Evolutionary conservation across 2,888 invertebrate genomes (phyloP).

Genomic region (Dasypolia templi): DNA sequence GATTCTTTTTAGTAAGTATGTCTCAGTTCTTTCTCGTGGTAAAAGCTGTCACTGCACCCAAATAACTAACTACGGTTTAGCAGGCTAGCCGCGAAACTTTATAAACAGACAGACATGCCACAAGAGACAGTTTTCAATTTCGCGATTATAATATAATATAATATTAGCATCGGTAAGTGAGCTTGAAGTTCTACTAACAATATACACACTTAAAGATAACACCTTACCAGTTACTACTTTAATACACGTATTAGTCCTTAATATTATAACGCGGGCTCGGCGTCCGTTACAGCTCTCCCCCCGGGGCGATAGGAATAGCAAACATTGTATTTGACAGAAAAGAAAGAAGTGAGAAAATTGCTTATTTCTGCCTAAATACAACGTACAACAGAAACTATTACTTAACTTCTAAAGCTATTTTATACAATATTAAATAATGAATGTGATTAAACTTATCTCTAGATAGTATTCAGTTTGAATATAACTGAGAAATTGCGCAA

Average conservation of each 20-base stretch:
- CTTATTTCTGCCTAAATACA: background rate
- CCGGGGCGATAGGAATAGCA: too few relatives aligned
- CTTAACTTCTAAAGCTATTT: too few relatives aligned
- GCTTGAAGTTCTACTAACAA: background rate
- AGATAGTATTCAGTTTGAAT: slow-evolving; percentile 4
- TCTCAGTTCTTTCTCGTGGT: background rate
- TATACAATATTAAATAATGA: background rate
- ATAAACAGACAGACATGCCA: background rate
- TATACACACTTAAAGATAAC: too few relatives aligned
- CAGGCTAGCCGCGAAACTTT: background rate
- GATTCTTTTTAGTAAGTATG: background rate
- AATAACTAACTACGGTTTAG: background rate
- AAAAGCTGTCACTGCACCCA: background rate
- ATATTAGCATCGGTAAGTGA: background rate
- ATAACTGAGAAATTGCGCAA: background rate
- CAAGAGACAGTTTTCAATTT: background rate
- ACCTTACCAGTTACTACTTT: too few relatives aligned
- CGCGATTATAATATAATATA: background rate
- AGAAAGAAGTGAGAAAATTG: background rate
- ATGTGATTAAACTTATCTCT: background rate
- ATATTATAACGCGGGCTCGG: too few relatives aligned
- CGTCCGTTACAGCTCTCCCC: too few relatives aligned
- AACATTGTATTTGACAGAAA: too few relatives aligned
- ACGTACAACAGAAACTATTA: background rate
- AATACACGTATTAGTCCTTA: too few relatives aligned